phyloP scores from a whole-genome alignment of 1,140 invertebrate species.

The Aphis gossypii region DNA sequence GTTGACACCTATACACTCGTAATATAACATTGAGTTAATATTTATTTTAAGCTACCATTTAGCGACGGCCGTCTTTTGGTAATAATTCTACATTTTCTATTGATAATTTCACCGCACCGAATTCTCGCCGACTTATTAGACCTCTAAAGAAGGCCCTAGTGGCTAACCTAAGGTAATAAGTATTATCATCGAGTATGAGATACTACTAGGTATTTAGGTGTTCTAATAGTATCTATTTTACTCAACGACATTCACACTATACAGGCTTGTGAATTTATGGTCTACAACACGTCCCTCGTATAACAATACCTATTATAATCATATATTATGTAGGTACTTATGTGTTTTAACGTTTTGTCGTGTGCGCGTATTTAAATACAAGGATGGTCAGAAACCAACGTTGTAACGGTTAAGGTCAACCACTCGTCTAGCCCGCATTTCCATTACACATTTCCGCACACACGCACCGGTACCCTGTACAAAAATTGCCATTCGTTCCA shows the following conservation, averaged over 20 bases:
- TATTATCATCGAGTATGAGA: too few relatives aligned
- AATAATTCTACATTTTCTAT: too few relatives aligned
- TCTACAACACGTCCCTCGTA: not conserved
- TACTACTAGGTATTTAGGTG: too few relatives aligned
- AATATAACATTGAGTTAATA: too few relatives aligned
- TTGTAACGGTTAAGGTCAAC: conserved; percentile 38
- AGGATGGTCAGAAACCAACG: not conserved
- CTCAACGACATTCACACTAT: not conserved
- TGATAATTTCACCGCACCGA: too few relatives aligned
- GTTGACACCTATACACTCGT: too few relatives aligned
- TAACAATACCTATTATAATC: not conserved
- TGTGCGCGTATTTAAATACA: not conserved
- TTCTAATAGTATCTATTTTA: not conserved
- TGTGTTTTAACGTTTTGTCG: not conserved
- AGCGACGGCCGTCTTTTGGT: too few relatives aligned
- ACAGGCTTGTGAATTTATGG: not conserved
- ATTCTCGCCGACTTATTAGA: too few relatives aligned
- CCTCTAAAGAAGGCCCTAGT: too few relatives aligned
- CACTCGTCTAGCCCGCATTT: conserved; percentile 29
- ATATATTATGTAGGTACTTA: not conserved
- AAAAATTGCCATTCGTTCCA: conserved; percentile 1
- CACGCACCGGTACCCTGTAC: conserved; percentile 7
- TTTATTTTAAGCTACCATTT: too few relatives aligned
- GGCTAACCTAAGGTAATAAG: too few relatives aligned
- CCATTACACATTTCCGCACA: conserved; percentile 27